Evolutionary conservation across 2,797 vertebrate species (phyloP).

Genomic region (Epinephelus awoara): DNA sequence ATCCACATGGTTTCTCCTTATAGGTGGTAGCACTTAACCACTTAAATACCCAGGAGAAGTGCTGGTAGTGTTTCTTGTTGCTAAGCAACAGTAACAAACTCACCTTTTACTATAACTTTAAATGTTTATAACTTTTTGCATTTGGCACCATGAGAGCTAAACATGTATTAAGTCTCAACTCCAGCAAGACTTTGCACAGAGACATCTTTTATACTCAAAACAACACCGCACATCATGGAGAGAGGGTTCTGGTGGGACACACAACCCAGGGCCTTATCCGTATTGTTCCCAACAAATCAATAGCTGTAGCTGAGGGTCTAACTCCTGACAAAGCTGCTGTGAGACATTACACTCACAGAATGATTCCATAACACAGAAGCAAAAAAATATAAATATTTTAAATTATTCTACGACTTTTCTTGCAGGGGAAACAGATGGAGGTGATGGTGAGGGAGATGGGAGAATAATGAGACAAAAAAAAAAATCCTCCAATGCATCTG

Average conservation of each 20-base stretch:
- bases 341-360: slow-evolving; percentile 13
- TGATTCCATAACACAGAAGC: slow-evolving; percentile 11
- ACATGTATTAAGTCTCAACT: slow-evolving; percentile 31
- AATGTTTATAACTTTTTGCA: slow-evolving; percentile 61
- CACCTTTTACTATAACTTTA: slow-evolving; percentile 58
- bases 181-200: slow-evolving; percentile 15
- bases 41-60: slow-evolving; percentile 35
- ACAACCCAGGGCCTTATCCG: slow-evolving; percentile 14
- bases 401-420: slow-evolving; percentile 19
- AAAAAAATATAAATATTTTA: slow-evolving; percentile 41
- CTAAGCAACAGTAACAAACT: slow-evolving; percentile 53
- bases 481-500: slow-evolving; percentile 14
- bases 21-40: slow-evolving; percentile 46
- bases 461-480: slow-evolving; percentile 27
- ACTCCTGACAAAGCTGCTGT: slow-evolving; percentile 24
- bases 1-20: slow-evolving; percentile 23
- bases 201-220: slow-evolving; percentile 6
- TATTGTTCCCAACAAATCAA: slow-evolving; percentile 29
- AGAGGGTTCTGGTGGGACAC: slow-evolving; percentile 10
- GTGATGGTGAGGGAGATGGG: slow-evolving; percentile 14
- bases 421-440: slow-evolving; percentile 31
- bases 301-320: slow-evolving; percentile 20
- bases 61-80: slow-evolving; percentile 50
- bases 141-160: slow-evolving; percentile 44
- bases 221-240: not conserved